Conservation (phyloP, 2,797 vertebrate genomes). For the Neopelma chrysocephalum region DNA sequence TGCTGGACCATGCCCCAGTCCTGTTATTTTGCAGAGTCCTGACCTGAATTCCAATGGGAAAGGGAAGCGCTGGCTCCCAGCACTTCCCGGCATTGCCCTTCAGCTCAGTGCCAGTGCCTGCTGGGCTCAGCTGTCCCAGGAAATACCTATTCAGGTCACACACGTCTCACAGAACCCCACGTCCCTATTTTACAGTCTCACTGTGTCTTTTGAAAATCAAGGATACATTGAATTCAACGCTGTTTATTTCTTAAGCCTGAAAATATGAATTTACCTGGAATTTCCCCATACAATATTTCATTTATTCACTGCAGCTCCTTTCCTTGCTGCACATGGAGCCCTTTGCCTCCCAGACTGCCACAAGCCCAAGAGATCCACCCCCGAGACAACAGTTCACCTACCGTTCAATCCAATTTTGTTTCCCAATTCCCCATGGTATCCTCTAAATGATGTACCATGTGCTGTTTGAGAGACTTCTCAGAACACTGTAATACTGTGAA, state of each 20-base stretch:
- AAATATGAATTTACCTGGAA: background rate
- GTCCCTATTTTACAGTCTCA: background rate
- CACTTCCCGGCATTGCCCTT: accelerated
- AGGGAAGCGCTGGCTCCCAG: background rate
- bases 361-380: background rate
- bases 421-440: accelerated
- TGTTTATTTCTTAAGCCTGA: background rate
- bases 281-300: background rate
- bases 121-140: background rate
- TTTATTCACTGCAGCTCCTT: background rate
- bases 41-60: background rate
- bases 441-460: background rate
- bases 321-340: background rate
- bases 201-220: background rate
- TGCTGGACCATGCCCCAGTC: accelerated
- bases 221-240: accelerated
- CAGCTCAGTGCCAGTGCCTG: background rate
- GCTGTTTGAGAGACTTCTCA: background rate
- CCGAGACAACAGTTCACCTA: background rate
- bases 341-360: background rate
- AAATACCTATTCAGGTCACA: background rate
- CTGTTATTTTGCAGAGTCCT: background rate
- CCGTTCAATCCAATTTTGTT: background rate
- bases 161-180: accelerated
- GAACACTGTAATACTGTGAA: accelerated